Percentiles rank a stretch among this genome's conserved stretches.
Conservation (phyloP, 1,140 invertebrate genomes). For the Cecropterus lyciades region DNA sequence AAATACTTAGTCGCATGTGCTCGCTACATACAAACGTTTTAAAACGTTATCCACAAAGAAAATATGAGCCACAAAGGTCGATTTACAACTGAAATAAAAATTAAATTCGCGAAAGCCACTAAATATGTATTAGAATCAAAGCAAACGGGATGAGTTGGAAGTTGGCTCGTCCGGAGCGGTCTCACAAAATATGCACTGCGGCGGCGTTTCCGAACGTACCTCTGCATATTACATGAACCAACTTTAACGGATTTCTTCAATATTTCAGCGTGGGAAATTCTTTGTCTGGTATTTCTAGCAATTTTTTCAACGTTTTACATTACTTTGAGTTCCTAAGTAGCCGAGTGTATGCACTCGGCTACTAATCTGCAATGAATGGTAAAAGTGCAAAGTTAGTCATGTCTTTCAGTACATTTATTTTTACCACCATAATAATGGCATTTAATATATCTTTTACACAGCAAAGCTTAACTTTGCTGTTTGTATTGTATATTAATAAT, state of each 20-base stretch:
- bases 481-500: too few species aligned
- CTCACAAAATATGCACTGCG: slow-evolving; percentile 67
- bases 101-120: slow-evolving; percentile 38
- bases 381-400: too few species aligned
- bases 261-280: slow-evolving; percentile 75
- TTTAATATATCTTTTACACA: too few species aligned
- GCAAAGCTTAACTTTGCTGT: too few species aligned
- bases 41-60: neutral
- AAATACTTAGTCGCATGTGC: too few species aligned
- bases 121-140: slow-evolving; percentile 59
- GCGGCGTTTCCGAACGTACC: slow-evolving; percentile 40
- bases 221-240: slow-evolving; percentile 78
- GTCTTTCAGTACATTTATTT: too few species aligned
- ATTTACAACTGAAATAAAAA: slow-evolving; percentile 35
- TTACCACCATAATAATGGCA: too few species aligned
- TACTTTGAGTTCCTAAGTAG: neutral
- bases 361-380: neutral
- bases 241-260: slow-evolving; percentile 75
- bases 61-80: slow-evolving; percentile 25
- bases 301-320: neutral
- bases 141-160: slow-evolving; percentile 55
- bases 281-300: slow-evolving; percentile 40
- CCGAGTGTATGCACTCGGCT: neutral
- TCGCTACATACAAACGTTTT: neutral
- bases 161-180: slow-evolving; percentile 56